These are phyloP conservation scores for Ligdia adustata DNA, from an alignment of 2,888 invertebrate species.

Conservation along the genomic window DNA sequence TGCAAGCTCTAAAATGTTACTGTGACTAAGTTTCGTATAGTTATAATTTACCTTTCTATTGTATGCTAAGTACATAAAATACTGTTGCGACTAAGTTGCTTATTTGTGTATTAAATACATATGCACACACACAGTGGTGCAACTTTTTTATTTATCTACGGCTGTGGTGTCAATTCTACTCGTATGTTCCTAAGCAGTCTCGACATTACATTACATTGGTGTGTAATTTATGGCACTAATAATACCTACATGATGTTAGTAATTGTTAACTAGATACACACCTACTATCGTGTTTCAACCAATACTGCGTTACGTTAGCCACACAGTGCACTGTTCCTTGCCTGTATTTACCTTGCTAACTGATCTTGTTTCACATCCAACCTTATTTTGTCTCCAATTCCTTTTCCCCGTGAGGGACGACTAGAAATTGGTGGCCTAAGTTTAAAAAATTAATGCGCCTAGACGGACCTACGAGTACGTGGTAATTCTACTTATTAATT, in stretches of 20 bases:
- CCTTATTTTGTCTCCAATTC: constrained; percentile 81
- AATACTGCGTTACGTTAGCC: constrained; percentile 59
- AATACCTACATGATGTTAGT: constrained; percentile 8
- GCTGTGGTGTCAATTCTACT: background rate
- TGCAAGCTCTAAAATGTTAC: constrained; percentile 15
- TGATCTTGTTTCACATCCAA: constrained; percentile 79
- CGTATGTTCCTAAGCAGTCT: background rate
- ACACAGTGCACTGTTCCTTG: constrained; percentile 67
- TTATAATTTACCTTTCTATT: no score
- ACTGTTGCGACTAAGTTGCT: no score
- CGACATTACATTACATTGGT: constrained; percentile 11
- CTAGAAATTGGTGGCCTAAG: constrained; percentile 77
- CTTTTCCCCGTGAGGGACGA: constrained; percentile 77
- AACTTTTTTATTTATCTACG: background rate
- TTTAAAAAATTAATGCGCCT: constrained; percentile 67
- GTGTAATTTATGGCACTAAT: constrained; percentile 28
- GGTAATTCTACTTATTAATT: constrained; percentile 43
- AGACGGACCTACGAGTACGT: constrained; percentile 59
- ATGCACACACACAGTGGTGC: constrained; percentile 13
- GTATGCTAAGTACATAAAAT: no score
- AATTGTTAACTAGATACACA: constrained; percentile 36
- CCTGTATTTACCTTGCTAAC: constrained; percentile 75
- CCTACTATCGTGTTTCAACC: constrained; percentile 38
- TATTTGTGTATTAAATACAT: constrained; percentile 1
- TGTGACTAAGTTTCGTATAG: no score